Conservation (phyloP, 1,140 invertebrate genomes). For the Ostrea edulis region DNA sequence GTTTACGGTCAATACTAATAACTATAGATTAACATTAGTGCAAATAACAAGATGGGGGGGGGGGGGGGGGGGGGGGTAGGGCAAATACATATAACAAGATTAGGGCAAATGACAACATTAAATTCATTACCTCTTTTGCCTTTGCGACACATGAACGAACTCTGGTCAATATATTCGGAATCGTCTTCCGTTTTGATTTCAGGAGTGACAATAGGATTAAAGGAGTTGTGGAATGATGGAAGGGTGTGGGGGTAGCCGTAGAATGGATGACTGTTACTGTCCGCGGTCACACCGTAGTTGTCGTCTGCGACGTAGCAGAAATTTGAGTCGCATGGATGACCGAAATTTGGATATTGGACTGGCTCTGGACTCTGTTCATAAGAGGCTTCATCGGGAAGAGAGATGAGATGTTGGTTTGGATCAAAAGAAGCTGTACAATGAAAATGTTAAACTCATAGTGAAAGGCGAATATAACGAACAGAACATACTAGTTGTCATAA, state of each 20-base stretch:
- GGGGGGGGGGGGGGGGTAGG: too few species aligned
- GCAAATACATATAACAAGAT: too few species aligned
- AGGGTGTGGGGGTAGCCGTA: background rate
- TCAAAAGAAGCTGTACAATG: background rate
- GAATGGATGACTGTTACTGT: background rate
- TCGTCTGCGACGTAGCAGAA: conserved; percentile 10
- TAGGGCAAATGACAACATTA: too few species aligned
- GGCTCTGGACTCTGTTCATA: background rate
- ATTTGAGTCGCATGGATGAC: background rate
- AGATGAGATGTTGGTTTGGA: background rate
- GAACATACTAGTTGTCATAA: too few species aligned
- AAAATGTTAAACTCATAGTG: background rate
- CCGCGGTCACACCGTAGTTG: background rate
- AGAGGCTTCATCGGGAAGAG: background rate
- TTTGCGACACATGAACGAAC: conserved; percentile 47
- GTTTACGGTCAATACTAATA: too few species aligned
- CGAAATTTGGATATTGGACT: background rate
- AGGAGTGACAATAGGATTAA: background rate
- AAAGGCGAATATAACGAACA: too few species aligned
- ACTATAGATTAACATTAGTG: too few species aligned
- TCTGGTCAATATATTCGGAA: conserved; percentile 48
- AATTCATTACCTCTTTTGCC: conserved; percentile 48
- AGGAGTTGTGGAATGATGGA: background rate
- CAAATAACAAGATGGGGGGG: too few species aligned
- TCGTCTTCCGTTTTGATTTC: conserved; percentile 21